Conservation (phyloP, 2,113 vertebrate species). For the Procapra przewalskii region DNA sequence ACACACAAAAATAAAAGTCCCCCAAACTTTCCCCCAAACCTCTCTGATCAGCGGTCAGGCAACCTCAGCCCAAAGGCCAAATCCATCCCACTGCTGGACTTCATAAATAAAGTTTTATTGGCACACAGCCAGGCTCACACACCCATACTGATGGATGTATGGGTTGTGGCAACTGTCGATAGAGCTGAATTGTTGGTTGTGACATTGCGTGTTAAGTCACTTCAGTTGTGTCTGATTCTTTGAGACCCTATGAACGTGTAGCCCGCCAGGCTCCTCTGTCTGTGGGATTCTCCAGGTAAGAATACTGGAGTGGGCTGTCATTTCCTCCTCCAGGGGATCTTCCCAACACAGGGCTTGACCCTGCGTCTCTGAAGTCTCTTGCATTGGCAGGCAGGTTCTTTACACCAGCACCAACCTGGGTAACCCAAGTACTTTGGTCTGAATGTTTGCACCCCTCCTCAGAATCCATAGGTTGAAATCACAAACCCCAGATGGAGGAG, state of each 20-base stretch:
- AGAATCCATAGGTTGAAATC: neutral
- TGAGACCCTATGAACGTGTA: neutral
- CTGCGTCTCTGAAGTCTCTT: neutral
- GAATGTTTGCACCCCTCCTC: neutral
- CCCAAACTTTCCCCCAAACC: neutral
- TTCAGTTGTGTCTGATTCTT: neutral
- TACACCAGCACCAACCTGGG: neutral
- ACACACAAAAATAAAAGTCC: neutral
- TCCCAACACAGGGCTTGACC: neutral
- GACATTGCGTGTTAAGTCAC: neutral
- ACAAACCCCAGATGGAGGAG: neutral
- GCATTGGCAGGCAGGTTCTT: neutral
- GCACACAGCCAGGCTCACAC: neutral
- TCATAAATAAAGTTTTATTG: neutral
- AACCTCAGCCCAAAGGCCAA: neutral
- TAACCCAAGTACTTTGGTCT: neutral
- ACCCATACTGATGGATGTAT: neutral
- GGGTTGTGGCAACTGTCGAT: fast-evolving
- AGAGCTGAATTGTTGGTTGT: neutral
- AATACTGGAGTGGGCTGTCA: neutral
- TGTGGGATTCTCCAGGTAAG: neutral
- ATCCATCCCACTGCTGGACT: neutral
- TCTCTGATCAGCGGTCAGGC: neutral
- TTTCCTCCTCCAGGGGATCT: neutral
- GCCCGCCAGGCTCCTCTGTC: neutral